Conservation (phyloP, 2,888 invertebrate species). For the Amiota communis region DNA sequence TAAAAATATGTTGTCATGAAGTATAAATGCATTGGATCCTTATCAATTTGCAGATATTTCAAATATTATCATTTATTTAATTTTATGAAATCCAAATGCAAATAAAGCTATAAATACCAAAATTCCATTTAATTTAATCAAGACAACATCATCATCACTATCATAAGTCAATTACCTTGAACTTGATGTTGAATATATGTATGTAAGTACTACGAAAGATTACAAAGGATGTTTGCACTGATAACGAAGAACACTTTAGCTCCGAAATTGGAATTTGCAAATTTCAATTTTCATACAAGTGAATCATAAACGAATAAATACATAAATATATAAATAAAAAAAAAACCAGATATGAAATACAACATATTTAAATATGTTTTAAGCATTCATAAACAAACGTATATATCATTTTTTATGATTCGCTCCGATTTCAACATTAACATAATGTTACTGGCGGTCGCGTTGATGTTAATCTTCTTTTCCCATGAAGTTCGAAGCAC, state of each 20-base stretch:
- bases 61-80: too few relatives aligned
- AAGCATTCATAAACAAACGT: constrained; percentile 43
- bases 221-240: constrained; percentile 59
- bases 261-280: constrained; percentile 26
- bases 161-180: constrained; percentile 52
- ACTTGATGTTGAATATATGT: constrained; percentile 47
- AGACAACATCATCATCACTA: background rate
- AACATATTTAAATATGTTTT: background rate
- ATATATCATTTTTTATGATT: constrained; percentile 59
- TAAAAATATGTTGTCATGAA: too few relatives aligned
- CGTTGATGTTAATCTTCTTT: constrained; percentile 65
- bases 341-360: constrained; percentile 10
- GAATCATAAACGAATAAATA: constrained; percentile 47
- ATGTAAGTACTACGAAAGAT: constrained; percentile 24
- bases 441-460: constrained; percentile 52
- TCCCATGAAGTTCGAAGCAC: constrained; percentile 63
- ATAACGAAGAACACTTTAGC: constrained; percentile 49
- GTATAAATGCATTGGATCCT: too few relatives aligned
- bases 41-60: too few relatives aligned
- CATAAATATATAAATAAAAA: constrained; percentile 25
- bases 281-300: constrained; percentile 53
- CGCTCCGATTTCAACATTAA: constrained; percentile 54
- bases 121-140: background rate
- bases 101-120: background rate
- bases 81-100: too few relatives aligned